Percentiles rank a stretch among this genome's conserved stretches.
phyloP scores from a whole-genome alignment of 2,113 vertebrate genomes.

The Cnemophilus loriae region DNA sequence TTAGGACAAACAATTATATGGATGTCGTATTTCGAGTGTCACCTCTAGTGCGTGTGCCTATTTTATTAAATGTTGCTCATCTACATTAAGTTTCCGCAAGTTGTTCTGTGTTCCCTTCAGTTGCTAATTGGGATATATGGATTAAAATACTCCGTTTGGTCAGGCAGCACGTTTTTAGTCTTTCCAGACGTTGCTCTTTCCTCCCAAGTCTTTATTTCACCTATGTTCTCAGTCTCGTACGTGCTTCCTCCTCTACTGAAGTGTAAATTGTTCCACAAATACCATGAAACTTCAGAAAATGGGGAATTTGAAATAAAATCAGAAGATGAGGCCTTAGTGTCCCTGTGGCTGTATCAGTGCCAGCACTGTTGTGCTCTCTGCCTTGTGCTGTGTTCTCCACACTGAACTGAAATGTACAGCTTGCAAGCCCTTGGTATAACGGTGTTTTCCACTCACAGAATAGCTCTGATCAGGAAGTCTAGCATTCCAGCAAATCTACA shows the following conservation, averaged over 20 bases:
- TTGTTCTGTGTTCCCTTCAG: background rate
- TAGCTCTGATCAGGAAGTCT: background rate
- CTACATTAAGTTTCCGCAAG: background rate
- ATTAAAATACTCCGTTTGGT: background rate
- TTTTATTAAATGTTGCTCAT: background rate
- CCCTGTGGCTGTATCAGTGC: background rate
- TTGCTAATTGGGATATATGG: background rate
- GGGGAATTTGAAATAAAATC: background rate
- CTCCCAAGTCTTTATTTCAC: background rate
- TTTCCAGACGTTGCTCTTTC: background rate
- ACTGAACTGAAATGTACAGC: fast-evolving
- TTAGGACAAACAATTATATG: fast-evolving
- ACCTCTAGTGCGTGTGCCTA: background rate
- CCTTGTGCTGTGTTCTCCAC: background rate
- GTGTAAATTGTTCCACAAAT: background rate
- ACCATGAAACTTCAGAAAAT: background rate
- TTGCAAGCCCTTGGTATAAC: background rate
- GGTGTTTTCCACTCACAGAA: background rate
- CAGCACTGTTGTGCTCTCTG: background rate
- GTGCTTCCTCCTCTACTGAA: background rate
- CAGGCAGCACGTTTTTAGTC: background rate
- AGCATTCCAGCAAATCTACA: background rate
- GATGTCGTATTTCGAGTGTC: background rate
- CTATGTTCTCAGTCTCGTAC: background rate
- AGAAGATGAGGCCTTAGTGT: background rate